These are phyloP conservation scores for Euzophera pinguis DNA, from an alignment of 2,888 invertebrate species.

Conservation along the genomic window DNA sequence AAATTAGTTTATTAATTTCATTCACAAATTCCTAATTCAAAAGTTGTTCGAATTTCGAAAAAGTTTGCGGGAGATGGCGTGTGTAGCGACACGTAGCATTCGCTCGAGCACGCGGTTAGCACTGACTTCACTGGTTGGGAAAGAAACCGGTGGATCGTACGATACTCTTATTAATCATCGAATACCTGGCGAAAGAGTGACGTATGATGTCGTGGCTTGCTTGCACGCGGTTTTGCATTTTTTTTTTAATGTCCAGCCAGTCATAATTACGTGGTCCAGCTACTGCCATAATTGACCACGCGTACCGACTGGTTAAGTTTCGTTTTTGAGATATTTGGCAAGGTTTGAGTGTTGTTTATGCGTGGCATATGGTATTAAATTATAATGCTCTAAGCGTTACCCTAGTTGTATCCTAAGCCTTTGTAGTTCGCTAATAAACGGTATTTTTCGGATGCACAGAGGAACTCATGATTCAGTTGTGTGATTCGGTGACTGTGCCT, in stretches of 20 bases:
- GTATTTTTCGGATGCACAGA: too few relatives aligned
- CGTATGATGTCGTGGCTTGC: constrained; percentile 12
- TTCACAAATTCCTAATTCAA: constrained; percentile 8
- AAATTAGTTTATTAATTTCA: not conserved
- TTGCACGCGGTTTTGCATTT: constrained; percentile 18
- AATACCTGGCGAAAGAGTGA: constrained; percentile 15
- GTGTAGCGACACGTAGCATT: not conserved
- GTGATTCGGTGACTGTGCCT: too few relatives aligned
- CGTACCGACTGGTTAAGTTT: too few relatives aligned
- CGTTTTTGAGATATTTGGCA: too few relatives aligned
- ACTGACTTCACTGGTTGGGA: not conserved
- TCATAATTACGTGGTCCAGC: not conserved
- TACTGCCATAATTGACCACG: not conserved
- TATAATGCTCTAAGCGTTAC: too few relatives aligned
- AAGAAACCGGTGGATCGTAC: constrained; percentile 18
- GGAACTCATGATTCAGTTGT: too few relatives aligned
- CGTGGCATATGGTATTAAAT: too few relatives aligned
- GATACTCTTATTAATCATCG: constrained; percentile 14
- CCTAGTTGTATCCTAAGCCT: too few relatives aligned
- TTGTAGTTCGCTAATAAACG: too few relatives aligned
- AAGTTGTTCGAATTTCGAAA: constrained; percentile 1
- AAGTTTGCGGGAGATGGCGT: constrained; percentile 1
- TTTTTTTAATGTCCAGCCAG: constrained; percentile 1
- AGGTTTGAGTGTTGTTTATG: too few relatives aligned
- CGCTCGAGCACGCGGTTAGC: constrained; percentile 5